Evolutionary conservation across 2,113 vertebrate species (phyloP).

Genomic region (Hippocampus guttulatus): DNA sequence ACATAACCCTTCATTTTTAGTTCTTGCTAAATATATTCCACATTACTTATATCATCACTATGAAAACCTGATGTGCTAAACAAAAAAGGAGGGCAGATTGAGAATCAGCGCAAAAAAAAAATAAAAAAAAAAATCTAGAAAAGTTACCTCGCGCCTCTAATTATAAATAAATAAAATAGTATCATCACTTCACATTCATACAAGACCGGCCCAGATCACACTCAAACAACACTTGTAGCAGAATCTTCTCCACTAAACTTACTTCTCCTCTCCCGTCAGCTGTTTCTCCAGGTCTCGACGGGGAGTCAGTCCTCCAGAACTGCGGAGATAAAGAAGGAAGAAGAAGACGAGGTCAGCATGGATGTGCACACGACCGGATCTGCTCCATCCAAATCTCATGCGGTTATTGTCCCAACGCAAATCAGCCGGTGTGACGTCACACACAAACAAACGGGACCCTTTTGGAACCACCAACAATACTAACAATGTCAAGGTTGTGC

Average conservation of each 20-base stretch:
- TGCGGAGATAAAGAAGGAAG: conserved; percentile 50
- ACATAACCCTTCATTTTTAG: too few species aligned
- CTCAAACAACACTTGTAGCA: not conserved
- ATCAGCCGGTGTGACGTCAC: not conserved
- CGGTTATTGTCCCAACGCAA: not conserved
- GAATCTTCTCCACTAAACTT: conserved; percentile 23
- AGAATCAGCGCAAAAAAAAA: too few species aligned
- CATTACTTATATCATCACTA: too few species aligned
- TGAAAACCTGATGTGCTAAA: too few species aligned
- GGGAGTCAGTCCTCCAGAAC: conserved; percentile 94
- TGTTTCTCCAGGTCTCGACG: conserved; percentile 96
- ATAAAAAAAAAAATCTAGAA: too few species aligned
- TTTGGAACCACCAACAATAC: too few species aligned
- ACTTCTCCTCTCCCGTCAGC: conserved; percentile 97
- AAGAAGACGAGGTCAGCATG: not conserved
- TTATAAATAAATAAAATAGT: too few species aligned
- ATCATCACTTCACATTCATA: not conserved
- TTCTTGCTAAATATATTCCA: too few species aligned
- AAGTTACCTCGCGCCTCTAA: too few species aligned
- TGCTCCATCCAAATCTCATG: not conserved
- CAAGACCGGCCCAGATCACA: not conserved
- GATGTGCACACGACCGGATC: not conserved
- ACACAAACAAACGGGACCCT: not conserved
- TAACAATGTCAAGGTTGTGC: too few species aligned
- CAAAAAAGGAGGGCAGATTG: too few species aligned